Evolutionary conservation across 2,797 vertebrate species (phyloP), one percentile per base, ranked within the genome.

Genomic region (Chromis chromis): DNA sequence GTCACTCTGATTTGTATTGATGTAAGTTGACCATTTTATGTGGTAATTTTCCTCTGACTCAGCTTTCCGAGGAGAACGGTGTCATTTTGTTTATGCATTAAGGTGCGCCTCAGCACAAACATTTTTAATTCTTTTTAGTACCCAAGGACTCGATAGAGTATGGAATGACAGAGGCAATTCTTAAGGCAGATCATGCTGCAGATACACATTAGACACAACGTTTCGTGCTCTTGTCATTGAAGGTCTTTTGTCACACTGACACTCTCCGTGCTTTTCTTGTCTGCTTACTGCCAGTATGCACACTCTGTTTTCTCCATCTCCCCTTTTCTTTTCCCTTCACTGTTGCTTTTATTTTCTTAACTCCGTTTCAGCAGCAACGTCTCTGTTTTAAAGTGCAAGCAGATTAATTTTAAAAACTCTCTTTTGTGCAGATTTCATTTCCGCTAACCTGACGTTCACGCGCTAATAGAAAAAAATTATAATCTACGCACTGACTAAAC

Each of bases 61-160:
- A 63, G 69, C 74, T 33, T 53, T 76, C 39, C 2, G 10, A 50
- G 6, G 40, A 39, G 31, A 11, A 3, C 9, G 2, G 16, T 58
- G 64, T 57, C 7, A 22, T 69, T 75, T 70, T 81, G 62, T 73
- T 81, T 83, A 76, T 83, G 65, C 42, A 56, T 83, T 24, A 60
- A 54, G 27, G 48, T 52, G 4, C 17, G 39, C 36, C 48, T 76
- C 17, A 54, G 65, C 21, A 36, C n/a, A 71, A 31, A 63, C 27
- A 60, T 61, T 63, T 61, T 63, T 27, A n/a, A 2, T 44, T 14
- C 44, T 66, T 53, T 52, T 48, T 54, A 31, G 36, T 28, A 36
- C 21, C 4, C 14, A 3, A 55, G 36, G 63, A 42, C 55, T 53
- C 39, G 40, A 21, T 28, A 50, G 21, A 70, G 14, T 25, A 28